phyloP scores from a whole-genome alignment of 2,888 invertebrate species.

The Plagodis dolabraria region DNA sequence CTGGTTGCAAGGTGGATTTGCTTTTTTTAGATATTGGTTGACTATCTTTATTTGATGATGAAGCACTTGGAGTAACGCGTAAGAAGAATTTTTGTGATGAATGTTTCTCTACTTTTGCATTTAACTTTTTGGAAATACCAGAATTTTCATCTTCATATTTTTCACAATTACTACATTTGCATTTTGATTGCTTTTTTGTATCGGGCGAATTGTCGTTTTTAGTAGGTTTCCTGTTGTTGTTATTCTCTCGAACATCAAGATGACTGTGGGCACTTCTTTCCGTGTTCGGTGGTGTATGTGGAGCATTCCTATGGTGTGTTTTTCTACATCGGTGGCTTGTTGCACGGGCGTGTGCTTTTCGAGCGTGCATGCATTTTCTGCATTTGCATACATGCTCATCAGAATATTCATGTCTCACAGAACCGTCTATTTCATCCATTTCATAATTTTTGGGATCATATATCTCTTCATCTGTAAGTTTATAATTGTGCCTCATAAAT shows the following conservation, averaged over 20 bases:
- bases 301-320: slow-evolving; percentile 27
- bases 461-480: slow-evolving; percentile 46
- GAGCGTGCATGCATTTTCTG: slow-evolving; percentile 45
- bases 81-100: slow-evolving; percentile 35
- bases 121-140: slow-evolving; percentile 38
- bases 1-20: slow-evolving; percentile 56
- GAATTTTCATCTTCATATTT: slow-evolving; percentile 25
- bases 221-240: not conserved
- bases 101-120: slow-evolving; percentile 25
- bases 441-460: slow-evolving; percentile 42
- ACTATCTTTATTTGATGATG: slow-evolving; percentile 36
- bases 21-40: slow-evolving; percentile 25
- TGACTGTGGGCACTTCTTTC: slow-evolving; percentile 38
- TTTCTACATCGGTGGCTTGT: slow-evolving; percentile 28
- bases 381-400: slow-evolving; percentile 48
- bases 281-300: slow-evolving; percentile 60
- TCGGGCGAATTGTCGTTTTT: slow-evolving; percentile 23
- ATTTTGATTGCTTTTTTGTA: slow-evolving; percentile 34
- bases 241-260: slow-evolving; percentile 18
- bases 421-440: slow-evolving; percentile 33
- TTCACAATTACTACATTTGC: slow-evolving; percentile 41
- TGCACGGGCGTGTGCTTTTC: slow-evolving; percentile 31
- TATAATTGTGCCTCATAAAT: slow-evolving; percentile 53
- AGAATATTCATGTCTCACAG: slow-evolving; percentile 38
- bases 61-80: slow-evolving; percentile 24